These are phyloP conservation scores for Uromys caudimaculatus DNA, from an alignment of 2,797 vertebrate genomes.

Conservation along the genomic window DNA sequence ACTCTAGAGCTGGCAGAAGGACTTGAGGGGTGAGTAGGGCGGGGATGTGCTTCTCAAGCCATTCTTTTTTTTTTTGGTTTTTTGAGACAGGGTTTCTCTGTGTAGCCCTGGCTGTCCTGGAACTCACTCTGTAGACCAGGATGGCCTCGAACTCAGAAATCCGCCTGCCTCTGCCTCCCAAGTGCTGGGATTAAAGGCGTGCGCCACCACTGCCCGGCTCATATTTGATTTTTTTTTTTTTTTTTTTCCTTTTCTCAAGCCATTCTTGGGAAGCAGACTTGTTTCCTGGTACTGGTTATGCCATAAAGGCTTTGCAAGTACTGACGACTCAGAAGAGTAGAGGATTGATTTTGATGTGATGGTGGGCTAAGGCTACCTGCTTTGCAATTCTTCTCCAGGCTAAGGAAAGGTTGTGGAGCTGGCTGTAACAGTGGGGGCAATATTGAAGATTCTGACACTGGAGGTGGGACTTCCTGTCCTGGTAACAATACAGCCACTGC, in stretches of 20 bases:
- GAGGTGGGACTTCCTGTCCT: slow-evolving; percentile 93
- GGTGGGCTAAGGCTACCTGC: neutral
- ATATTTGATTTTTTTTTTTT: too few species aligned
- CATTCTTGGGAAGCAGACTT: neutral
- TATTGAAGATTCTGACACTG: slow-evolving; percentile 95
- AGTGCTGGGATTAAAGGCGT: too few species aligned
- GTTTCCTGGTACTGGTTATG: neutral
- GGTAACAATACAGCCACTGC: slow-evolving; percentile 91
- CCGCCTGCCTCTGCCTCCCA: too few species aligned
- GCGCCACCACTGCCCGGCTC: too few species aligned
- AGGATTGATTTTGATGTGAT: neutral
- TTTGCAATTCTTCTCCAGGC: slow-evolving; percentile 85
- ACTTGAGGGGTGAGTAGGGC: neutral
- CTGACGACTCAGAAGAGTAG: neutral
- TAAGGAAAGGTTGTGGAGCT: slow-evolving; percentile 98
- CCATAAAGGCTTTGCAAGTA: neutral
- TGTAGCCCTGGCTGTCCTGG: too few species aligned
- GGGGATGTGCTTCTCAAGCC: neutral
- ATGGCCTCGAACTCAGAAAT: too few species aligned
- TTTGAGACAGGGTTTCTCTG: too few species aligned
- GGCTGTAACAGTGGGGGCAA: slow-evolving; percentile 99
- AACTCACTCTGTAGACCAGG: too few species aligned
- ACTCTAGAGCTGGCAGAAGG: neutral
- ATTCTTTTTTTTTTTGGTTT: too few species aligned
- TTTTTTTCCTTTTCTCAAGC: too few species aligned